Conservation (phyloP, 1,140 invertebrate genomes). For the Chelonus insularis region DNA sequence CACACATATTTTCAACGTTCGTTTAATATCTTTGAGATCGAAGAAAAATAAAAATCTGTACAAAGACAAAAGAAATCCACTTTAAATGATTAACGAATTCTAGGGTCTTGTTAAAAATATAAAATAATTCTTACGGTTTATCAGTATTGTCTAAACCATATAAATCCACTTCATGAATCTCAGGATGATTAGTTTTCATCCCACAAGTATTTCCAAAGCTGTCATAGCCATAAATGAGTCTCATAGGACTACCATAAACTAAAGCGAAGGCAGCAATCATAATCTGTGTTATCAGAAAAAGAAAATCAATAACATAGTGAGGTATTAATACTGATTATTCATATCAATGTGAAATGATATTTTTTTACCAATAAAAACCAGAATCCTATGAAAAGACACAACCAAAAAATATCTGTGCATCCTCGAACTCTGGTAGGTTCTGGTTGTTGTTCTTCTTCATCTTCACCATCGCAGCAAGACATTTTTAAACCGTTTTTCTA, state of each 20-base stretch:
- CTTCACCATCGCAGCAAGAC: constrained; percentile 49
- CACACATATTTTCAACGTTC: constrained; percentile 87
- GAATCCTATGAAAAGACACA: constrained; percentile 81
- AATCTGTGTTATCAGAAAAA: constrained; percentile 63
- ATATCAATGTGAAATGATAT: constrained; percentile 35
- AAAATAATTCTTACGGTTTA: constrained; percentile 65
- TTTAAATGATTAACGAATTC: too few species aligned
- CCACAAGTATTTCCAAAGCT: constrained; percentile 97
- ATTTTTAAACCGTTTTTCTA: constrained; percentile 34
- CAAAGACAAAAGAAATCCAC: constrained; percentile 29
- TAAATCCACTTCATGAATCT: constrained; percentile 72
- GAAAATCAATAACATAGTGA: constrained; percentile 22
- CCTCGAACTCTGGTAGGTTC: constrained; percentile 60
- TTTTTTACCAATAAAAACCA: constrained; percentile 84
- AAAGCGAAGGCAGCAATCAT: constrained; percentile 60
- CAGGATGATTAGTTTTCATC: constrained; percentile 75
- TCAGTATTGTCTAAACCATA: constrained; percentile 81
- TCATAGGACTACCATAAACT: constrained; percentile 83
- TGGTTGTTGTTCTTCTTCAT: constrained; percentile 47
- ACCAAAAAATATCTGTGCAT: constrained; percentile 86
- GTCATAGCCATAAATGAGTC: constrained; percentile 90
- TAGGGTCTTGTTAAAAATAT: too few species aligned
- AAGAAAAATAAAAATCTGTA: constrained; percentile 81
- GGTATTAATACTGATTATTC: constrained; percentile 18
- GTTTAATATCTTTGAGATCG: constrained; percentile 74